Percentiles rank a stretch among this genome's conserved stretches.
phyloP scores from a whole-genome alignment of 1,140 invertebrate species.

The Heliconius hewitsoni region DNA sequence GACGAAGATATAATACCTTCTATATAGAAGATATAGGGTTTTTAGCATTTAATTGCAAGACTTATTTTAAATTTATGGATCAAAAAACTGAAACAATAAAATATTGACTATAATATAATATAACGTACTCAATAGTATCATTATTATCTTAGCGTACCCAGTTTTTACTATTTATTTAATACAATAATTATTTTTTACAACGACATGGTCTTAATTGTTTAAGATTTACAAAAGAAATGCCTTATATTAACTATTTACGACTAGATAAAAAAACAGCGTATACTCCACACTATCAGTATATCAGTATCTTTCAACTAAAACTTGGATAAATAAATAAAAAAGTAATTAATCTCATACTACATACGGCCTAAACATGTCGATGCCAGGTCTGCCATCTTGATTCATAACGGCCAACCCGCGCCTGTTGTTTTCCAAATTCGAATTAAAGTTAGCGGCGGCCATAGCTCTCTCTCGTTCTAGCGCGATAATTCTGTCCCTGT shows the following conservation, averaged over 20 bases:
- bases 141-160: background rate
- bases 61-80: no score
- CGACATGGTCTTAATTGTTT: background rate
- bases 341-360: constrained; percentile 76
- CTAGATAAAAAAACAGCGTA: constrained; percentile 9
- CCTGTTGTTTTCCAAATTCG: constrained; percentile 76
- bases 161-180: background rate
- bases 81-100: background rate
- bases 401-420: constrained; percentile 72
- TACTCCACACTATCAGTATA: constrained; percentile 4
- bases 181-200: constrained; percentile 1
- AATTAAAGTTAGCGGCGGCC: constrained; percentile 77
- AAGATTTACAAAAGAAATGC: background rate
- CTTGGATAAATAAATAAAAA: constrained; percentile 54
- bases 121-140: background rate
- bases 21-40: no score
- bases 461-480: constrained; percentile 73
- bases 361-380: constrained; percentile 81
- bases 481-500: constrained; percentile 79
- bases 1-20: no score
- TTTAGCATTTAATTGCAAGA: no score
- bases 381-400: constrained; percentile 73
- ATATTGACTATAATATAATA: background rate
- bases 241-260: background rate
- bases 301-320: constrained; percentile 32